Conservation (phyloP, 2,113 vertebrate species). For the Passer montanus region DNA sequence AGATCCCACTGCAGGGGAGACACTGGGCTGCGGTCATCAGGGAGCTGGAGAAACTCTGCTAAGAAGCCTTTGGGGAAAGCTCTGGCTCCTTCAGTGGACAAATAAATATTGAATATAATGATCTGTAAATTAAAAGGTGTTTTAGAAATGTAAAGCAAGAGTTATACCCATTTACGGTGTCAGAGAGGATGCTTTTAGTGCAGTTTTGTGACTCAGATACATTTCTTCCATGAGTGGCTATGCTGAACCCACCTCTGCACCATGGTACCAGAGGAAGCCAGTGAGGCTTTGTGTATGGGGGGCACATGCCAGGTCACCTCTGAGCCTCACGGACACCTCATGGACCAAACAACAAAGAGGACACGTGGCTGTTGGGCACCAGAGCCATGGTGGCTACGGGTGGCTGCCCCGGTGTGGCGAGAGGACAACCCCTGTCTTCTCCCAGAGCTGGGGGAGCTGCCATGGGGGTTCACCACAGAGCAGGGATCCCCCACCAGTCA, state of each 20-base stretch:
- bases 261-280: fast-evolving
- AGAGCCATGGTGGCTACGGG: neutral
- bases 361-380: fast-evolving
- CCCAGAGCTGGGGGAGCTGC: neutral
- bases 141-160: neutral
- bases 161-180: neutral
- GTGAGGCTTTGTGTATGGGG: fast-evolving
- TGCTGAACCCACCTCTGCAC: neutral
- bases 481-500: fast-evolving
- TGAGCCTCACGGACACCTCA: neutral
- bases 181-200: neutral
- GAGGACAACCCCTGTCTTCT: neutral
- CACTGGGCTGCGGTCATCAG: fast-evolving
- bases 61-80: neutral
- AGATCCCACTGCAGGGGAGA: fast-evolving
- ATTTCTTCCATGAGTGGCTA: neutral
- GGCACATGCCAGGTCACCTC: neutral
- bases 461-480: neutral
- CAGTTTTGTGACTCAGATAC: fast-evolving
- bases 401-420: fast-evolving
- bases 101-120: neutral
- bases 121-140: neutral
- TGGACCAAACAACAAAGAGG: neutral
- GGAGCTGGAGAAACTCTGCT: neutral
- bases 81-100: neutral